Evolutionary conservation across 2,888 invertebrate species (phyloP).

Genomic region (Galeopsomyia nigrocyanea): DNA sequence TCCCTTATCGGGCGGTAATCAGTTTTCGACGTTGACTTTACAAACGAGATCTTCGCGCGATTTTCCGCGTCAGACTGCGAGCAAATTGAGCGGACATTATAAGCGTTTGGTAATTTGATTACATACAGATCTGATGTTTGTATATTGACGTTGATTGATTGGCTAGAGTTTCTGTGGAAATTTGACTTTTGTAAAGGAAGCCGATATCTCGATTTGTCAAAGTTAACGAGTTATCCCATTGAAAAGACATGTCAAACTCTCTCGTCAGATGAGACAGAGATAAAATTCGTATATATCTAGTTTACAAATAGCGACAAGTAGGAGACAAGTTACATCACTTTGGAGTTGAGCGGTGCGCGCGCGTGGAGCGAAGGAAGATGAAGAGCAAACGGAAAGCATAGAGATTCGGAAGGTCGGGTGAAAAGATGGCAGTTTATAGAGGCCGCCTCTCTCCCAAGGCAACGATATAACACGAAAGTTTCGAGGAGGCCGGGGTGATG

Average conservation of each 20-base stretch:
- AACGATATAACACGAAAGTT: slow-evolving; percentile 36
- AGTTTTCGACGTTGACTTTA: not conserved
- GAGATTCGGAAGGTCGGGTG: not conserved
- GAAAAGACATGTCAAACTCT: no score
- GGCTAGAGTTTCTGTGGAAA: no score
- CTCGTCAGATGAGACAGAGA: not conserved
- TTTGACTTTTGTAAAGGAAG: no score
- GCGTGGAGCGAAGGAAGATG: slow-evolving; percentile 12
- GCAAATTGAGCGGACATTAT: no score
- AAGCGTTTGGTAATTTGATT: no score
- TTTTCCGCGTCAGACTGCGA: no score
- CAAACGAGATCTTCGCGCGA: no score
- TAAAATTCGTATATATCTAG: slow-evolving; percentile 18
- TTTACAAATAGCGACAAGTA: slow-evolving; percentile 14
- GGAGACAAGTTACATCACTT: slow-evolving; percentile 15
- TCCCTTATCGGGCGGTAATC: slow-evolving; percentile 23
- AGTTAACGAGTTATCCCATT: no score
- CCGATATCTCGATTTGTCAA: no score
- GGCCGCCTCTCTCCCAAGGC: not conserved
- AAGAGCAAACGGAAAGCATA: not conserved
- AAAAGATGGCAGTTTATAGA: slow-evolving; percentile 38
- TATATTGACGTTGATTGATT: no score
- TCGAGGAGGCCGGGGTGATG: not conserved
- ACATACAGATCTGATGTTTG: no score
- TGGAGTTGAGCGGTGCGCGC: not conserved